phyloP scores from a whole-genome alignment of 2,113 vertebrate genomes.

The Dinomys branickii region DNA sequence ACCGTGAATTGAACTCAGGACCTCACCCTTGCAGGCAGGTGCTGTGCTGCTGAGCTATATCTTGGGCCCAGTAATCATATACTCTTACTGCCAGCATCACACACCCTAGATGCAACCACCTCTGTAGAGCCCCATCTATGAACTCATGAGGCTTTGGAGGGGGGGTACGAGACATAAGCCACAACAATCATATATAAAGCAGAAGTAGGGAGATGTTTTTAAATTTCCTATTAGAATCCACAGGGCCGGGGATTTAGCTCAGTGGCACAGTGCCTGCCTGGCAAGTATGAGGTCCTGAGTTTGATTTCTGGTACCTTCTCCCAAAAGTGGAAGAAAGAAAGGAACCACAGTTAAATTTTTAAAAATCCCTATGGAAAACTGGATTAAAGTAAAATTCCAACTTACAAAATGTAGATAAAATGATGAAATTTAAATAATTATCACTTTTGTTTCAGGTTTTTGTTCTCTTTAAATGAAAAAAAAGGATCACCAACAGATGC shows the following conservation, averaged over 20 bases:
- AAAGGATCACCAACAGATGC: background rate
- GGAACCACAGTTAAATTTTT: background rate
- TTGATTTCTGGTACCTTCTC: no score
- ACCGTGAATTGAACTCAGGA: no score
- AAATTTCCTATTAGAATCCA: background rate
- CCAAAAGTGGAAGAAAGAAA: no score
- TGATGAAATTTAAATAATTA: background rate
- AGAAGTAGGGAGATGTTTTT: background rate
- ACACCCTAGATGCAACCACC: background rate
- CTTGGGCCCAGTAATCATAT: no score
- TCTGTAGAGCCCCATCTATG: background rate
- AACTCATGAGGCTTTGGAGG: background rate
- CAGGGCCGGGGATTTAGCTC: background rate
- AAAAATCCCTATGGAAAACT: constrained; percentile 1
- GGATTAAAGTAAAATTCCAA: background rate
- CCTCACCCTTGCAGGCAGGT: no score
- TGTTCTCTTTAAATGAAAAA: no score
- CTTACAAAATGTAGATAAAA: background rate
- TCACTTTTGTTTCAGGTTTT: background rate
- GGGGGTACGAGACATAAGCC: background rate
- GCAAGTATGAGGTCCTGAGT: no score
- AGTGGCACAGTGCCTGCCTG: no score
- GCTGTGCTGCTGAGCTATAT: no score
- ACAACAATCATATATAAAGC: background rate
- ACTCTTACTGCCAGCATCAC: background rate